Conservation (phyloP, 2,113 vertebrate species). For the Eclectus roratus region DNA sequence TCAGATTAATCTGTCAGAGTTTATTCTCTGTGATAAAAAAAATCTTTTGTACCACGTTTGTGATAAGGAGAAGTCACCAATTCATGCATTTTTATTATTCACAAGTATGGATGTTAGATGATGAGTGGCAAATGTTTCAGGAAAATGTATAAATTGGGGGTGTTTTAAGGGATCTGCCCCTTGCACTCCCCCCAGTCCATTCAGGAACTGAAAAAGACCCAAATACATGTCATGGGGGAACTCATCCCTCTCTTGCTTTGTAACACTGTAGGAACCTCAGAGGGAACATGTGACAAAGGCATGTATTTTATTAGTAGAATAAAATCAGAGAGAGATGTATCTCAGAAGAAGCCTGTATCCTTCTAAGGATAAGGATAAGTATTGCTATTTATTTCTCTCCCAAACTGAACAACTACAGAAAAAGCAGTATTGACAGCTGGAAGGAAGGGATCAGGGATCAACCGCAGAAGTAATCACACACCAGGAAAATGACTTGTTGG, state of each 20-base stretch:
- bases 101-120: background rate
- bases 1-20: background rate
- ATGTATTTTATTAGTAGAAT: background rate
- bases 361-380: background rate
- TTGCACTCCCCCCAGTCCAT: background rate
- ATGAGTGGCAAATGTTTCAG: background rate
- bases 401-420: background rate
- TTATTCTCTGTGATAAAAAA: background rate
- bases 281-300: background rate
- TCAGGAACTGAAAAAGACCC: background rate
- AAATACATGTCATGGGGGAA: background rate
- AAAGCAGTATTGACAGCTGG: background rate
- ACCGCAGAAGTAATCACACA: background rate
- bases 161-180: background rate
- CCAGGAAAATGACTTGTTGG: background rate
- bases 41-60: background rate
- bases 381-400: background rate
- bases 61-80: background rate
- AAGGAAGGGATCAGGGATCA: background rate
- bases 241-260: background rate
- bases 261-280: background rate
- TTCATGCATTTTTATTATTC: background rate
- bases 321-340: background rate
- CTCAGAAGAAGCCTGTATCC: background rate
- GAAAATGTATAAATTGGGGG: background rate